phyloP scores from a whole-genome alignment of 2,888 invertebrate genomes.

The Yponomeuta cagnagella region DNA sequence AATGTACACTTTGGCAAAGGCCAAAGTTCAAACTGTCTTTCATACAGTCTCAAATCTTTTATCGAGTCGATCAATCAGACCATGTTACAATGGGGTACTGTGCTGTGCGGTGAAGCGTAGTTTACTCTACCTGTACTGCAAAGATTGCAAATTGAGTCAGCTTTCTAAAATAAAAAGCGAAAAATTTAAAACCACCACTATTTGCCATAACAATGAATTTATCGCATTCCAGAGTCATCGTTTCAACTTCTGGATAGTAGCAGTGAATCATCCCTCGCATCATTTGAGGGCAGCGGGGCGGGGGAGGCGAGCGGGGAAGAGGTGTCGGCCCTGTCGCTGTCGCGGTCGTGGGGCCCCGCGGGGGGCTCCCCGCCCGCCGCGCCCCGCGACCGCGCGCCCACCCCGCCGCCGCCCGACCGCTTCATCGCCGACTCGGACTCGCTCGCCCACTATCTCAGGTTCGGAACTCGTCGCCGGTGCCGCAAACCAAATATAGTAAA shows the following conservation, averaged over 20 bases:
- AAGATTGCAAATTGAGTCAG: no score
- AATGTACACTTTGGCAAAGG: no score
- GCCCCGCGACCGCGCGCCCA: slow-evolving; percentile 17
- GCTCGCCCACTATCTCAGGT: slow-evolving; percentile 33
- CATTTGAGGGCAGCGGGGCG: slow-evolving; percentile 83
- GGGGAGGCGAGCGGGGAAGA: not conserved
- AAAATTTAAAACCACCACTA: no score
- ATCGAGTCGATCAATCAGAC: no score
- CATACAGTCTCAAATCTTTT: no score
- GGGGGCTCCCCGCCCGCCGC: slow-evolving; percentile 17
- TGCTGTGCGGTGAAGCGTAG: no score
- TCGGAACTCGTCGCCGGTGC: slow-evolving; percentile 6
- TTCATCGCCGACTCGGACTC: slow-evolving; percentile 34
- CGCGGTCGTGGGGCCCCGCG: slow-evolving; percentile 10
- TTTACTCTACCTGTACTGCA: no score
- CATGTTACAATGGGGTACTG: no score
- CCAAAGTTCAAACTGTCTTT: no score
- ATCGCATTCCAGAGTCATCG: slow-evolving; percentile 11
- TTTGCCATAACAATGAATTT: no score
- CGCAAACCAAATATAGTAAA: no score
- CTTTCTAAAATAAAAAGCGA: no score
- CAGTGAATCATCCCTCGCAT: slow-evolving; percentile 44
- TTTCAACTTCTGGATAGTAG: slow-evolving; percentile 19
- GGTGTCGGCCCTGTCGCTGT: slow-evolving; percentile 6
- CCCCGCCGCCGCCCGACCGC: slow-evolving; percentile 33